These are phyloP conservation scores for Selene dorsalis DNA, from an alignment of 2,797 vertebrate genomes.

Conservation along the genomic window DNA sequence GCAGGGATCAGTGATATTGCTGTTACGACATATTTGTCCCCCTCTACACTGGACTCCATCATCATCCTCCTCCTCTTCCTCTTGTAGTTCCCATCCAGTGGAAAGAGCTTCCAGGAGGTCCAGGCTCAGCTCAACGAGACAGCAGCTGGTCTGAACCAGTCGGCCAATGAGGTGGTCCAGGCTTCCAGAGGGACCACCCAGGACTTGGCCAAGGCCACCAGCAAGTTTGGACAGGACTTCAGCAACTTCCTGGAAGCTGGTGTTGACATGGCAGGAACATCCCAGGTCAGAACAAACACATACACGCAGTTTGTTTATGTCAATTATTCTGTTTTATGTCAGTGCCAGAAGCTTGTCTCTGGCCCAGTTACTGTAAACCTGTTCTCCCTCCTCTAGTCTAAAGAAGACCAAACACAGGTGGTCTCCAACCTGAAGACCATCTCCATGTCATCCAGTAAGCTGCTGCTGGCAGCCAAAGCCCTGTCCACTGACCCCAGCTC, in stretches of 20 bases:
- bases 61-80: not conserved
- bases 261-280: constrained; percentile 97
- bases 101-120: constrained; percentile 94
- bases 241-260: constrained; percentile 94
- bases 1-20: not conserved
- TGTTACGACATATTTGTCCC: not conserved
- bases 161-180: constrained; percentile 96
- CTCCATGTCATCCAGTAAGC: constrained; percentile 98
- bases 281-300: constrained; percentile 84
- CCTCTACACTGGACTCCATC: too few species aligned
- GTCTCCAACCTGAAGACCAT: constrained; percentile 98
- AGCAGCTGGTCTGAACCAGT: constrained; percentile 94
- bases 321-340: not conserved
- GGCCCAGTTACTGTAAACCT: not conserved
- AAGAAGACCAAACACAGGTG: constrained; percentile 94
- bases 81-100: constrained; percentile 91
- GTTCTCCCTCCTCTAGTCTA: constrained; percentile 83
- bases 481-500: constrained; percentile 93
- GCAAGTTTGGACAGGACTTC: constrained; percentile 97
- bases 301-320: not conserved
- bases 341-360: not conserved
- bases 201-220: constrained; percentile 91
- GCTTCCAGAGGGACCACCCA: constrained; percentile 93
- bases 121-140: constrained; percentile 93
- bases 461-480: constrained; percentile 93